Evolutionary conservation across 2,113 vertebrate genomes (phyloP), one percentile per base, ranked within the genome.

Genomic region (Saguinus midas): DNA sequence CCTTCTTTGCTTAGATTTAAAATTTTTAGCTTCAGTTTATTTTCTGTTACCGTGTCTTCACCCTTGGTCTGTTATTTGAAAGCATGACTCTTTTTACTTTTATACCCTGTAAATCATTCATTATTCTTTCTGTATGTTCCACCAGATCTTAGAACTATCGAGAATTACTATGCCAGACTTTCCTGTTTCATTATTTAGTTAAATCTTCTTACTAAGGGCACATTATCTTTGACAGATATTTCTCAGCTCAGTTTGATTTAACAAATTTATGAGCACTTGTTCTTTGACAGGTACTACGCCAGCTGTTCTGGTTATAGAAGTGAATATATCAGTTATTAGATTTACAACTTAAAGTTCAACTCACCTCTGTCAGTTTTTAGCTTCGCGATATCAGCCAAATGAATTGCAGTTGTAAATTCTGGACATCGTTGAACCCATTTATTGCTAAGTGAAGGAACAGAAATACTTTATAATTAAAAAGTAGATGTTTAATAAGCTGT

Each of bases 381-480:
- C 73, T 84, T 72, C 70, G 90, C 5, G 58, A 96, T 87, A 76
- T 93, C 45, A 94, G 37, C 50, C 75, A 92, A 29, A 83, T 91
- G 70, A 96, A 14, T 37, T 55, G 29, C 57, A 37, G 48, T 21
- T 93, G 20, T 83, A 78, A 91, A 87, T 91, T 97, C 91, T 86
- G 61, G 75, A 64, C 61, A 64, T 91, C 52, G 79, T 50, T 87
- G 70, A 52, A 48, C 6, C 17, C 75, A 84, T 70, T 72, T 96
- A 52, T 92, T 96, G 68, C n/a, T 80, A 90, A 90, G 37, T 66
- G 25, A 94, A 84, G 82, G 43, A 90, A 91, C 2, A 68, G 80
- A 96, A 91, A 80, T 89, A 57, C 58, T 0, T 87, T 94, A 6
- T 94, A 91, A 91, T 97, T 92, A 91, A 97, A 97, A 93, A 87